A percentile compares a stretch with the other conserved stretches of the same genome.
Evolutionary conservation across 1,140 invertebrate species (phyloP).

Genomic region (Chionoecetes opilio): DNA sequence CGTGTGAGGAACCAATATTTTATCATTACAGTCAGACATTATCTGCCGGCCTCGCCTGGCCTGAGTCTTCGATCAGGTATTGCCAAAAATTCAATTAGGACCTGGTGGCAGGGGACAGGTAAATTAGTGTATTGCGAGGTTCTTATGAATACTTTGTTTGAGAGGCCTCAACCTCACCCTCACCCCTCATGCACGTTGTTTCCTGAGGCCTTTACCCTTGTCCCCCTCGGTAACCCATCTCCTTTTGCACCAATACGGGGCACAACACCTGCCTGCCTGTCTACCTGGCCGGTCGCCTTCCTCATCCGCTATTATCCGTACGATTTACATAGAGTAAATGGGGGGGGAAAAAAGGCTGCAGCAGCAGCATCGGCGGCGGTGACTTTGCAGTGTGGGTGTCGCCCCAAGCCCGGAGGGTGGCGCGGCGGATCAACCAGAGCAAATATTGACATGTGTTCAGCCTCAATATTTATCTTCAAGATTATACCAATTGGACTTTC

Average conservation of each 20-base stretch:
- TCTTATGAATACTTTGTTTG: constrained; percentile 69
- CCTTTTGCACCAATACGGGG: not conserved
- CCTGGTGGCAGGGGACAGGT: constrained; percentile 20
- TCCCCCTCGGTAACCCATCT: not conserved
- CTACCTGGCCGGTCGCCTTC: not conserved
- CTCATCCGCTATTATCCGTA: not conserved
- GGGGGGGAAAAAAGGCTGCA: not conserved
- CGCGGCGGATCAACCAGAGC: constrained; percentile 43
- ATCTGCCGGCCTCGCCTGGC: not conserved
- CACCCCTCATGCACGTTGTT: not conserved
- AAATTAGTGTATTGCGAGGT: constrained; percentile 59
- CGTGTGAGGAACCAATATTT: constrained; percentile 58
- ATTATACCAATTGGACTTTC: constrained; percentile 68
- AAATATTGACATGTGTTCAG: constrained; percentile 67
- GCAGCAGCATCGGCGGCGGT: not conserved
- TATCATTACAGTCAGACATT: constrained; percentile 62
- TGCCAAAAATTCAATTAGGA: constrained; percentile 70
- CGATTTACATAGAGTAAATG: not conserved
- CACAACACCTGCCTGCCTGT: not conserved
- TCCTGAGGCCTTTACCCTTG: not conserved
- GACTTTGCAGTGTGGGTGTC: not conserved
- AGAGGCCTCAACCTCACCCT: not conserved
- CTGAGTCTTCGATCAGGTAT: constrained; percentile 37
- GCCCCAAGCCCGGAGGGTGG: not conserved
- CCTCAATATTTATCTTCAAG: constrained; percentile 58